These are phyloP conservation scores for Gobiocypris rarus DNA, from an alignment of 2,113 vertebrate genomes.

Conservation along the genomic window DNA sequence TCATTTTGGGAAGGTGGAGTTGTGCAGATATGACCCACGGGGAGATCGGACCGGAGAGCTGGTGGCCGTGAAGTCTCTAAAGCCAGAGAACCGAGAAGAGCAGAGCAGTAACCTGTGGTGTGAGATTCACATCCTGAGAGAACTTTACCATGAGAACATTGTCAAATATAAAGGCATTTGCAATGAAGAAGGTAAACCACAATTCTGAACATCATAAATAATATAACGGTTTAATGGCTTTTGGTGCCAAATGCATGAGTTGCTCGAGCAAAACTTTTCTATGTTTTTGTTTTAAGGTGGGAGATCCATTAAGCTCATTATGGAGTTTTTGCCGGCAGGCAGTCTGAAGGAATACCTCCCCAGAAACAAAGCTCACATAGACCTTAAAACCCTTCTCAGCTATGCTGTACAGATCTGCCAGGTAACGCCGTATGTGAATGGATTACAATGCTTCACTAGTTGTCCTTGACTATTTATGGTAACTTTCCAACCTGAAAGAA, in stretches of 20 bases:
- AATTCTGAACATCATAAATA: neutral
- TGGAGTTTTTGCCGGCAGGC: conserved; percentile 96
- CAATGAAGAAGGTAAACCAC: conserved; percentile 87
- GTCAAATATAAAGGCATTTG: conserved; percentile 98
- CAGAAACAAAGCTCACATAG: conserved; percentile 84
- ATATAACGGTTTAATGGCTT: neutral
- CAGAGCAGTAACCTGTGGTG: conserved; percentile 90
- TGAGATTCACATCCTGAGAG: conserved; percentile 93
- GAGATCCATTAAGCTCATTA: conserved; percentile 92
- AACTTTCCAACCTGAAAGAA: neutral
- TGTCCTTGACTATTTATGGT: neutral
- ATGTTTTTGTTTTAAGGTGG: conserved; percentile 76
- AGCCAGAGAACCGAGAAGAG: conserved; percentile 89
- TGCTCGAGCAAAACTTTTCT: neutral
- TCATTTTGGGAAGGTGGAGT: conserved; percentile 96
- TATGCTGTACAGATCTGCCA: conserved; percentile 92
- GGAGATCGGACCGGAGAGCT: conserved; percentile 93
- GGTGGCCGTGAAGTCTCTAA: conserved; percentile 97
- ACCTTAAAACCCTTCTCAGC: conserved; percentile 83
- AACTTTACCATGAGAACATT: conserved; percentile 96
- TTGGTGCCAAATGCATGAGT: neutral
- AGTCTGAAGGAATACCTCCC: conserved; percentile 97
- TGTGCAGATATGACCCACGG: conserved; percentile 93
- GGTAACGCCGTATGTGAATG: conserved; percentile 72
- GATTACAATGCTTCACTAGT: neutral